Evolutionary conservation across 2,888 invertebrate species (phyloP).

Genomic region (Sisyra terminalis): DNA sequence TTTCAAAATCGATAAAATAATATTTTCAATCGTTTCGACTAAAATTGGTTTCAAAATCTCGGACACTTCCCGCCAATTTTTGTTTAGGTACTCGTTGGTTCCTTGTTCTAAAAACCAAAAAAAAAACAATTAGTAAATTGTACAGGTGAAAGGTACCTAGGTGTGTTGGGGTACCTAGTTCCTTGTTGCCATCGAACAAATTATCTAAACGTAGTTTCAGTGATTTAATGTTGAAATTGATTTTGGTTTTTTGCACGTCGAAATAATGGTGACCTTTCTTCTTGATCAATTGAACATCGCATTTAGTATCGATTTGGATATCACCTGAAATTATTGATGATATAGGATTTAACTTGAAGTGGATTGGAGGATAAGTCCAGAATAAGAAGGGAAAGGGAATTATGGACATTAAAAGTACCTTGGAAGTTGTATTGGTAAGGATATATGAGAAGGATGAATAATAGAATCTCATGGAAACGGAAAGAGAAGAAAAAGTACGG

Average conservation of each 20-base stretch:
- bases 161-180: constrained; percentile 35
- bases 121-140: too few species aligned
- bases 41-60: constrained; percentile 47
- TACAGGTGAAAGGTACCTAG: not conserved
- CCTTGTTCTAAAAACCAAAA: constrained; percentile 48
- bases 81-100: constrained; percentile 49
- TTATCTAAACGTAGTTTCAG: constrained; percentile 45
- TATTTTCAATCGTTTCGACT: constrained; percentile 47
- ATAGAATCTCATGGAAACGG: too few species aligned
- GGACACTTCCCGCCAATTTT: constrained; percentile 52
- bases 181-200: constrained; percentile 52
- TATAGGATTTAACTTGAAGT: too few species aligned
- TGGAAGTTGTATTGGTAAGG: too few species aligned
- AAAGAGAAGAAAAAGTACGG: constrained; percentile 11
- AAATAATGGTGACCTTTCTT: constrained; percentile 48
- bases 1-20: constrained; percentile 41
- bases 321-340: constrained; percentile 6
- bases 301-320: not conserved
- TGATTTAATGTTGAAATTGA: constrained; percentile 44
- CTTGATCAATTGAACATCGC: constrained; percentile 26
- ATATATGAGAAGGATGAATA: too few species aligned
- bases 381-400: too few species aligned
- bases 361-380: too few species aligned
- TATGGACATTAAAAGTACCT: too few species aligned
- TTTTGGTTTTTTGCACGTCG: constrained; percentile 46